Evolutionary conservation across 2,888 invertebrate genomes (phyloP).

Genomic region (Ceriagrion tenellum): DNA sequence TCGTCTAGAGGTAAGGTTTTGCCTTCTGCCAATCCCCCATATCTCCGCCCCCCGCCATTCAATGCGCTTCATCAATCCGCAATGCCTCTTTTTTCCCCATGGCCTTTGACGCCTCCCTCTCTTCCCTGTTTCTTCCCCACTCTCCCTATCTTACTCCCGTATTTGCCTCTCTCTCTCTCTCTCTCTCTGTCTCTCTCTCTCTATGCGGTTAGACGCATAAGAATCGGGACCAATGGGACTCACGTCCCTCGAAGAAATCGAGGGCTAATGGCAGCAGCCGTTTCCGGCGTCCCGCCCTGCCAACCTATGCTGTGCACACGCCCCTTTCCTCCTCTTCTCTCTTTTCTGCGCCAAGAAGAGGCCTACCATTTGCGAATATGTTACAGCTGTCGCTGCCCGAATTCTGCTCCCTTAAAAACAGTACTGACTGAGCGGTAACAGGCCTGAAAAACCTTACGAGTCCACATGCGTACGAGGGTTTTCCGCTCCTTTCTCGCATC

Average conservation of each 20-base stretch:
- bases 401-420: no score
- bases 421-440: no score
- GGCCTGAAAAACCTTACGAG: no score
- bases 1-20: not conserved
- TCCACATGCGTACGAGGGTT: no score
- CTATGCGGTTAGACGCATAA: not conserved
- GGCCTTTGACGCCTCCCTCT: not conserved
- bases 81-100: not conserved
- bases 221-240: not conserved
- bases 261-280: not conserved
- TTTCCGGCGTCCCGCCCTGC: not conserved
- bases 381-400: no score
- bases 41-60: not conserved
- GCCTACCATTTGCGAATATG: no score
- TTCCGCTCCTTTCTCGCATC: no score
- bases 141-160: no score
- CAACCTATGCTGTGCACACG: not conserved
- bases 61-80: conserved; percentile 42
- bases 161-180: no score
- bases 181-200: no score
- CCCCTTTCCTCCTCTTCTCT: not conserved
- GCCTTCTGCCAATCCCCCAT: no score
- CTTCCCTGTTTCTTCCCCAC: not conserved
- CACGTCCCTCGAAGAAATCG: not conserved
- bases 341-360: no score